Conservation (phyloP, 2,113 vertebrate genomes). For the Periophthalmus modestus region DNA sequence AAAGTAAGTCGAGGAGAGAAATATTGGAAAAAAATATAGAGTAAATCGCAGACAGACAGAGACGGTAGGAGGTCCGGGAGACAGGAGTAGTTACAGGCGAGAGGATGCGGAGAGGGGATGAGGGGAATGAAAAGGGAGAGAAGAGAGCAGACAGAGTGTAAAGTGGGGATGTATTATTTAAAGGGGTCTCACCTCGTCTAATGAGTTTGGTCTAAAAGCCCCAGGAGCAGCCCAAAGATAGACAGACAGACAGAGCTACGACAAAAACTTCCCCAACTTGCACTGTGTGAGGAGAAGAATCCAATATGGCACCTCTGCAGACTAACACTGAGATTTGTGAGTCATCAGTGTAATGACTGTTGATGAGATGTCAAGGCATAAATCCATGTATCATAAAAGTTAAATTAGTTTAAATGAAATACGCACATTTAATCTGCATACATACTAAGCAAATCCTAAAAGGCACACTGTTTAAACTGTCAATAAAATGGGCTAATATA, state of each 20-base stretch:
- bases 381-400: background rate
- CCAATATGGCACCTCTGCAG: conserved; percentile 30
- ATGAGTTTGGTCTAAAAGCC: conserved; percentile 77
- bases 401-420: background rate
- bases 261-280: conserved; percentile 40
- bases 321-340: conserved; percentile 1
- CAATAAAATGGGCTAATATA: background rate
- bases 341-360: background rate
- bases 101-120: conserved; percentile 22
- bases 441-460: background rate
- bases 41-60: conserved; percentile 61
- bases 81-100: conserved; percentile 36
- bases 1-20: conserved; percentile 29
- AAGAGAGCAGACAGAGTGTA: conserved; percentile 60
- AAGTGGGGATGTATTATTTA: conserved; percentile 76
- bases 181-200: conserved; percentile 77
- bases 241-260: conserved; percentile 37
- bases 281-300: conserved; percentile 57
- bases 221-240: conserved; percentile 62
- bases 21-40: conserved; percentile 42
- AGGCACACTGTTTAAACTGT: background rate
- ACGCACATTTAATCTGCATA: background rate
- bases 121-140: conserved; percentile 36
- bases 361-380: background rate
- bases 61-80: conserved; percentile 27